Evolutionary conservation across 2,888 invertebrate genomes (phyloP), one percentile per base, ranked within the genome.

Genomic region (Ceraclea dissimilis): DNA sequence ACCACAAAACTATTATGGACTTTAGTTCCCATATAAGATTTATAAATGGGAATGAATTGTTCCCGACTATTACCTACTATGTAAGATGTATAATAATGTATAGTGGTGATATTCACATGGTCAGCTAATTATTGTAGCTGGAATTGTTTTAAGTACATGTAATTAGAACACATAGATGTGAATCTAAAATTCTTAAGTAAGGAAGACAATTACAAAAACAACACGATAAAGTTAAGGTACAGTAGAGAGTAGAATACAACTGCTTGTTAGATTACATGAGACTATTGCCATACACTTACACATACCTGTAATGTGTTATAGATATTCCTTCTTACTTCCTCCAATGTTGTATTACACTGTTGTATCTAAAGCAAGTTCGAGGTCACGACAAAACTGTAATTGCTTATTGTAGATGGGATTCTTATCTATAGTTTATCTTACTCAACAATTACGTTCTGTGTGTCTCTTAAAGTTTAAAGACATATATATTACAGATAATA

Each of bases 361-460:
- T 39, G 39, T 39, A 39, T 39, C 39, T 39, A 16, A n/a, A 39
- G 16, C 39, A 39, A 39, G 39, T 39, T 39, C 39, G 39, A 39
- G 39, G 39, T 39, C 39, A 39, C 39, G 39, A 39, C 39, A 39
- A 39, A 26, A 39, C 39, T 39, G 39, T 39, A 39, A 39, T 39
- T 39, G 39, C 39, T 39, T 39, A 39, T 39, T 39, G 39, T 39
- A 39, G 39, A 39, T 39, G 39, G 39, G 39, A 39, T 39, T 39
- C 39, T 39, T 39, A 39, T 39, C 39, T 39, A 39, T 16, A 16
- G 39, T 39, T 39, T 39, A 39, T 39, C 39, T 39, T 39, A 16
- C 39, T 16, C 39, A 39, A 16, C 39, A 39, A 39, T 39, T 16
- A 26, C 39, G 13, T 39, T n/a, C 39, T 39, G n/a, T 39, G 39